phyloP scores from a whole-genome alignment of 2,797 vertebrate genomes.

The Paedocypris micromegethes region DNA sequence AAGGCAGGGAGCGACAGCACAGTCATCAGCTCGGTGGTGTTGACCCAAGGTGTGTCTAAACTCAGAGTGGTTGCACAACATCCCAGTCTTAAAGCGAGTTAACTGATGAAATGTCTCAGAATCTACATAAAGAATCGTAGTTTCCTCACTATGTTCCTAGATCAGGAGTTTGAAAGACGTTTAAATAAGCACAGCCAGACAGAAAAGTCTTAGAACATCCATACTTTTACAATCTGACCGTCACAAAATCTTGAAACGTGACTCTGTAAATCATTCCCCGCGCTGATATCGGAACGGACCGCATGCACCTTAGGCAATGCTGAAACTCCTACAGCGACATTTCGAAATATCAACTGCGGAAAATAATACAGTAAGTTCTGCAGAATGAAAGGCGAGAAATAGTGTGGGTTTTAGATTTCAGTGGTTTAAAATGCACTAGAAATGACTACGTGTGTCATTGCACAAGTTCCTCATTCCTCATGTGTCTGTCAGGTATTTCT shows the following conservation, averaged over 20 bases:
- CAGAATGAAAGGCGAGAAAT: neutral
- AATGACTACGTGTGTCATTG: constrained; percentile 7
- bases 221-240: too few species aligned
- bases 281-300: constrained; percentile 26
- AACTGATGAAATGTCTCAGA: neutral
- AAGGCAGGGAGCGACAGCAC: constrained; percentile 13
- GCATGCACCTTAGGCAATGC: constrained; percentile 6
- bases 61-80: constrained; percentile 26
- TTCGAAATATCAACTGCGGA: constrained; percentile 10
- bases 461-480: constrained; percentile 6
- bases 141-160: neutral
- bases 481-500: neutral
- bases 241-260: neutral
- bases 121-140: neutral
- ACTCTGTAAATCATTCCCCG: constrained; percentile 29
- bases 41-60: constrained; percentile 38
- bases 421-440: constrained; percentile 4
- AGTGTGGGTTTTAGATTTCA: neutral
- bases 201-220: too few species aligned
- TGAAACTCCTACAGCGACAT: constrained; percentile 15
- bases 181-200: too few species aligned
- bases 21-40: constrained; percentile 27
- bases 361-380: neutral
- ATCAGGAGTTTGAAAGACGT: neutral
- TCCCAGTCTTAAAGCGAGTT: constrained; percentile 8